Base-by-base conservation (phyloP, 2,888 invertebrate species). In the Punctoribates punctum region DNA sequence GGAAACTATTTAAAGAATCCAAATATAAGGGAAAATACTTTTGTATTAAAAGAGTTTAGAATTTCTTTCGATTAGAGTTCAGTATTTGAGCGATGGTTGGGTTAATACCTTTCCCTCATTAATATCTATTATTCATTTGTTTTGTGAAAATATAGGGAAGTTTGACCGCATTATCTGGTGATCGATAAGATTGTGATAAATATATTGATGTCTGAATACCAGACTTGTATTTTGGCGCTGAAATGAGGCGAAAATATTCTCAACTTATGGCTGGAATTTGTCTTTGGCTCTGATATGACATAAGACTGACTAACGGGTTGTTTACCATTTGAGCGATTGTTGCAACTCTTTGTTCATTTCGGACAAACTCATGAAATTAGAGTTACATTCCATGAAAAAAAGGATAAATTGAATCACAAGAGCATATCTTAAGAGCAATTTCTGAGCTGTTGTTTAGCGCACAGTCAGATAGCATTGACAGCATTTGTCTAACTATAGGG, bases 181-280 rank as follows among this genome's bases (percentile, higher is more conserved):
- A 70, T 70, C 70, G 65, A 70, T 38, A 46, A 38, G 70, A 70
- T 46, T 70, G 70, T 46, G 46, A 70, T 70, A 70, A 60, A 70
- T 46, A 42, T 8, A 70, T 70, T 20, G 46, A 70, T 70, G 46
- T 42, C 38, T 42, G 20, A 23, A 38, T 46, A 46, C 38, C 23
- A 70, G 46, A 70, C 46, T 23, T 46, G 2, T 42, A 2, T 5
- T 46, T 65, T 34, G 25, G 11, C 70, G n/a, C 62, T 13, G 70
- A 70, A 70, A 70, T n/a, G 11, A n/a, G n/a, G 70, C 42, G n/a
- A 67, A 67, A 70, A 46, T 38, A 13, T 70, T 38, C 34, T 70
- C 42, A 70, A 70, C 11, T 46, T 23, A 46, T 70, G 38, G n/a
- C 20, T 57, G 20, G 65, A 34, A n/a, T 65, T 57, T 38, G 65